phyloP scores from a whole-genome alignment of 2,888 invertebrate species.

The Druceiella hillmani region DNA sequence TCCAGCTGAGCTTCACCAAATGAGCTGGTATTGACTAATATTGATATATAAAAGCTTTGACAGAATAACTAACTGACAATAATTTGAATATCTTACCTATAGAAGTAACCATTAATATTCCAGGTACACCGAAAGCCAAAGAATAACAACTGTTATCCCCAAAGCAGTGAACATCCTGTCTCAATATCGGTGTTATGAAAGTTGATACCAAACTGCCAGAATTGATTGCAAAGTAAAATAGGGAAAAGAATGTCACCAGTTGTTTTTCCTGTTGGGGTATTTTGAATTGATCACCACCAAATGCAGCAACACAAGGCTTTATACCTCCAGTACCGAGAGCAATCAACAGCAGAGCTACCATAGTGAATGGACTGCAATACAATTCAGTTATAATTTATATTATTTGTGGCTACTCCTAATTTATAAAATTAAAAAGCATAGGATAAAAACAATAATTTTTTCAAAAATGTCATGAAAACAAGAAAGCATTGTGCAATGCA shows the following conservation, averaged over 20 bases:
- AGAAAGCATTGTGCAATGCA: neutral
- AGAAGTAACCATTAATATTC: conserved; percentile 76
- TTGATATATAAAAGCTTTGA: too few species aligned
- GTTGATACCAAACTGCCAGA: conserved; percentile 86
- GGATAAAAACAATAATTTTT: neutral
- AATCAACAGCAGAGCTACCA: conserved; percentile 66
- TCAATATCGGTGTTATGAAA: conserved; percentile 79
- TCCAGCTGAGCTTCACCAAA: too few species aligned
- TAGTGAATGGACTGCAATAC: conserved; percentile 55
- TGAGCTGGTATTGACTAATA: too few species aligned
- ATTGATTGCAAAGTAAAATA: conserved; percentile 94
- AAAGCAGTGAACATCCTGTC: conserved; percentile 75
- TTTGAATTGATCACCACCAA: conserved; percentile 92
- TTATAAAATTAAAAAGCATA: too few species aligned
- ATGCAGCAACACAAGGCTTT: conserved; percentile 92
- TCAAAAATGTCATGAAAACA: too few species aligned
- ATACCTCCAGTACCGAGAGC: conserved; percentile 93
- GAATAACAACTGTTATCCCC: conserved; percentile 73
- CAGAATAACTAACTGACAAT: too few species aligned
- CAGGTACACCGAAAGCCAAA: conserved; percentile 86
- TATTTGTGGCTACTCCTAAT: too few species aligned
- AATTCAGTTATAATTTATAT: too few species aligned
- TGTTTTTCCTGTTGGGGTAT: conserved; percentile 74
- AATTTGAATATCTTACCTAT: conserved; percentile 62
- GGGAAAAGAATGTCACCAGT: conserved; percentile 81